phyloP scores from a whole-genome alignment of 2,113 vertebrate genomes.

The Leptosomus discolor region DNA sequence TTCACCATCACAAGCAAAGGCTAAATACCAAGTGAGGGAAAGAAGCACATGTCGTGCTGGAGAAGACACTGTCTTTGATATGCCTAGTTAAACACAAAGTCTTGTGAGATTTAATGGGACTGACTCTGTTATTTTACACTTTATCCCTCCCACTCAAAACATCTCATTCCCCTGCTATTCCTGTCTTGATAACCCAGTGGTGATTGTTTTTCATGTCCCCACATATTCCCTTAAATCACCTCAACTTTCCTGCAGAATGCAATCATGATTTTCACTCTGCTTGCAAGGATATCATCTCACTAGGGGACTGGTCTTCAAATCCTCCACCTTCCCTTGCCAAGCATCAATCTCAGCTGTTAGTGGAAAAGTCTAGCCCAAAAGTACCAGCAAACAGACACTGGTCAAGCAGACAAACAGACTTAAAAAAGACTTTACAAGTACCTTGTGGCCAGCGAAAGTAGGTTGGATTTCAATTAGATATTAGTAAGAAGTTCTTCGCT shows the following conservation, averaged over 20 bases:
- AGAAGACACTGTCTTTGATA: background rate
- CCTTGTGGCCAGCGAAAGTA: background rate
- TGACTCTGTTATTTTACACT: background rate
- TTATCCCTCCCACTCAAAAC: background rate
- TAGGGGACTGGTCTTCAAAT: background rate
- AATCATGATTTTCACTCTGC: background rate
- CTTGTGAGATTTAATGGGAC: background rate
- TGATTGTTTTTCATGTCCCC: background rate
- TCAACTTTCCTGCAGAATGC: background rate
- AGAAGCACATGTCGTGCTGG: background rate
- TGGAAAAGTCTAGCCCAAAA: background rate
- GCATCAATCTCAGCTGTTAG: background rate
- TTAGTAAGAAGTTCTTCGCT: background rate
- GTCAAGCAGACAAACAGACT: background rate
- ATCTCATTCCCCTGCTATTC: background rate
- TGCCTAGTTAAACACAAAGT: background rate
- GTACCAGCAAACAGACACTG: rapidly evolving
- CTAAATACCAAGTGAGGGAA: background rate
- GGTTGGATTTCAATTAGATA: background rate
- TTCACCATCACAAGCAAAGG: background rate
- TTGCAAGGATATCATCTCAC: background rate
- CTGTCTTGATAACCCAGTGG: background rate
- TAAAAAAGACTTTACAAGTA: background rate
- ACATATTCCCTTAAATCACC: background rate
- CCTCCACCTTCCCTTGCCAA: background rate